phyloP scores from a whole-genome alignment of 2,797 vertebrate species.

The Mastacembelus armatus region DNA sequence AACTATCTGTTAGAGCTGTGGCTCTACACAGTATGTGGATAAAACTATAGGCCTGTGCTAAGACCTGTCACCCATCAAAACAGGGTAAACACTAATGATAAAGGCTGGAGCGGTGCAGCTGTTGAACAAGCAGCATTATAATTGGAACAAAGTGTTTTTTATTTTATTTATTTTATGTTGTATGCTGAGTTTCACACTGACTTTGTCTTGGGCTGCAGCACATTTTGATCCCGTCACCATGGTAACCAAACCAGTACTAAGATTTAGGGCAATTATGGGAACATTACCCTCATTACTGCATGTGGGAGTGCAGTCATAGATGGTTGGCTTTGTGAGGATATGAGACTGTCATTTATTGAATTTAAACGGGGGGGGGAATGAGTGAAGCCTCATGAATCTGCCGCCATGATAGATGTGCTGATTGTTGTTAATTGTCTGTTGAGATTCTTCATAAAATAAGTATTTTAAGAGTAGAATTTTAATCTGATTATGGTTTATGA shows the following conservation, averaged over 20 bases:
- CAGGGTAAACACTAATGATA: not conserved
- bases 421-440: constrained; percentile 1
- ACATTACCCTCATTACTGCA: constrained; percentile 48
- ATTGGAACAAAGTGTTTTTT: not conserved
- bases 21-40: too few species aligned
- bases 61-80: not conserved
- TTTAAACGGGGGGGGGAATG: constrained; percentile 32
- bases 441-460: not conserved
- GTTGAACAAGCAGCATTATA: not conserved
- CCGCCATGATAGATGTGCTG: constrained; percentile 27
- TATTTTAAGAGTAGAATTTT: constrained; percentile 28
- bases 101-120: not conserved
- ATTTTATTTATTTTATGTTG: not conserved
- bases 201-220: constrained; percentile 15
- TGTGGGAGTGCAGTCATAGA: constrained; percentile 41
- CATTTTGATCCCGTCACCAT: constrained; percentile 49
- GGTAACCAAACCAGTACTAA: constrained; percentile 36
- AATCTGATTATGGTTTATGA: constrained; percentile 31
- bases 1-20: not conserved
- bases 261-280: constrained; percentile 43
- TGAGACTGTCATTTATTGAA: constrained; percentile 45
- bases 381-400: constrained; percentile 13
- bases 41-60: not conserved
- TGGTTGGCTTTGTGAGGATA: constrained; percentile 32
- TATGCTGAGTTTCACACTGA: not conserved